Conservation (phyloP, 2,797 vertebrate genomes). For the Corythornis leucogaster region DNA sequence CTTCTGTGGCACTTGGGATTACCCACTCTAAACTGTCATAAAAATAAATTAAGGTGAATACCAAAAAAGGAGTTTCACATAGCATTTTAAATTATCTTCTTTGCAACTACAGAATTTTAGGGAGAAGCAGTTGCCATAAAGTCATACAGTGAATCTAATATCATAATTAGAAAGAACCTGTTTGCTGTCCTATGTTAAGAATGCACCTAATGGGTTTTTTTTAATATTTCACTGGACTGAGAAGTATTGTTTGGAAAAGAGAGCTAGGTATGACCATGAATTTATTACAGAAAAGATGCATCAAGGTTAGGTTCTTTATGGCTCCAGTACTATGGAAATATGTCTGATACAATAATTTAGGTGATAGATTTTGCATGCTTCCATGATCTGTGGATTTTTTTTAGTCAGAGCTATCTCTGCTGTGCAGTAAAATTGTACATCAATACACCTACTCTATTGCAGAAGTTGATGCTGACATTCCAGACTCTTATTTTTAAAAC, state of each 20-base stretch:
- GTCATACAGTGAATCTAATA: background rate
- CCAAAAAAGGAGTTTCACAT: background rate
- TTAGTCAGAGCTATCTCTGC: background rate
- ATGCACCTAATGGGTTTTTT: background rate
- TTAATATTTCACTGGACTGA: background rate
- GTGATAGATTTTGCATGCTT: conserved; percentile 11
- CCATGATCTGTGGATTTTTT: background rate
- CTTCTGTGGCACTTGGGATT: background rate
- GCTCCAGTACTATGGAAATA: background rate
- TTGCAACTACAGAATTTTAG: background rate
- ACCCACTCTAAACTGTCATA: background rate
- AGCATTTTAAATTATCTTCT: background rate
- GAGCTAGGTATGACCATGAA: background rate
- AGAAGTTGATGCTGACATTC: conserved; percentile 26
- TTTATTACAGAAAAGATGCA: background rate
- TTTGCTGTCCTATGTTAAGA: background rate
- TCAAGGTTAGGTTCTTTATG: background rate
- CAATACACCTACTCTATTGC: background rate
- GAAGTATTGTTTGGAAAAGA: background rate
- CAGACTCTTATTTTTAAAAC: conserved; percentile 34
- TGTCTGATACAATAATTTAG: background rate
- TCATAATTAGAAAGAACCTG: background rate
- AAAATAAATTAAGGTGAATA: background rate
- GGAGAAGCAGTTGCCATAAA: background rate
- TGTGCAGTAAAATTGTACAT: background rate